These are phyloP conservation scores for Arctocebus calabarensis DNA, from an alignment of 2,797 vertebrate species.

Conservation along the genomic window DNA sequence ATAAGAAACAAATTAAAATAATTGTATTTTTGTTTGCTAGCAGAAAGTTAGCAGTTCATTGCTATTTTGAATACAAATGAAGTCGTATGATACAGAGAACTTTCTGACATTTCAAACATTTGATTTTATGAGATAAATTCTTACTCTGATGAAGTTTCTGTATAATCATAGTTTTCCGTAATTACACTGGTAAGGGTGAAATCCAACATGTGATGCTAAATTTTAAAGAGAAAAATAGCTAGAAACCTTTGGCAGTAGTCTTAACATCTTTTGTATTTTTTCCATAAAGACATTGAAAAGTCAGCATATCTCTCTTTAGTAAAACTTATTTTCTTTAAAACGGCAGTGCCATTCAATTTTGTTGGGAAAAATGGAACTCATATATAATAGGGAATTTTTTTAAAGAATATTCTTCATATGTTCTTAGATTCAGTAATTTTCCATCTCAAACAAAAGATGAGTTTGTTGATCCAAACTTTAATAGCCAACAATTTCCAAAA, in stretches of 20 bases:
- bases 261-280: conserved; percentile 68
- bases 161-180: conserved; percentile 74
- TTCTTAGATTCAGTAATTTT: conserved; percentile 51
- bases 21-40: conserved; percentile 52
- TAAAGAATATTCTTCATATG: neutral
- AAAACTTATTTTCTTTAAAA: conserved; percentile 66
- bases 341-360: conserved; percentile 4
- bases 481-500: conserved; percentile 35
- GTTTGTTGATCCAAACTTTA: conserved; percentile 47
- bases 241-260: conserved; percentile 58
- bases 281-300: conserved; percentile 55
- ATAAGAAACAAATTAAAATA: conserved; percentile 59
- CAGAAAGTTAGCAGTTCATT: conserved; percentile 65
- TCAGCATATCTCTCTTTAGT: conserved; percentile 53
- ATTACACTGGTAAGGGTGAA: conserved; percentile 69
- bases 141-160: conserved; percentile 76
- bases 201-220: conserved; percentile 65
- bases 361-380: conserved; percentile 42
- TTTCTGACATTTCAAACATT: conserved; percentile 79
- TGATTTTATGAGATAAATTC: conserved; percentile 73
- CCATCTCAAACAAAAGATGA: conserved; percentile 1
- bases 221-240: conserved; percentile 65
- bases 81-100: conserved; percentile 63
- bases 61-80: conserved; percentile 72
- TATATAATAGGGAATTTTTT: conserved; percentile 34